Evolutionary conservation across 2,888 invertebrate genomes (phyloP).

Genomic region (Pseudococcus viburni): DNA sequence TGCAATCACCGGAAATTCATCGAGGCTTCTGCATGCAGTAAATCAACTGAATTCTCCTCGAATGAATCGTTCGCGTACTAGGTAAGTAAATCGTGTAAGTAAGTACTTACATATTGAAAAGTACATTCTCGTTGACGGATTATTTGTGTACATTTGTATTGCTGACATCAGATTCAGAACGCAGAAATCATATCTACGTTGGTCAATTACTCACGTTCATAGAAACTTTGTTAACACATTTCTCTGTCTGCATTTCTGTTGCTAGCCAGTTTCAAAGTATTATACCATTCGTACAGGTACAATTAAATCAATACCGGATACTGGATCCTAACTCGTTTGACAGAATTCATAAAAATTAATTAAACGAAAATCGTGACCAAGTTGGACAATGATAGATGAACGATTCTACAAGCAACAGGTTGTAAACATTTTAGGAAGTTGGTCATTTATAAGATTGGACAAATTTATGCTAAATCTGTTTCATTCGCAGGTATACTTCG

Average conservation of each 20-base stretch:
- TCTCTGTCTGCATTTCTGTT: neutral
- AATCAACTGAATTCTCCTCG: too few species aligned
- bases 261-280: neutral
- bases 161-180: too few species aligned
- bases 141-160: too few species aligned
- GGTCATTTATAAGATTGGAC: neutral
- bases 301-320: neutral
- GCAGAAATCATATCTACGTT: too few species aligned
- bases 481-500: neutral
- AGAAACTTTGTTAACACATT: too few species aligned
- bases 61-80: too few species aligned
- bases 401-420: neutral
- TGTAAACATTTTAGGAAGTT: neutral
- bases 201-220: too few species aligned
- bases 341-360: neutral
- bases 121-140: too few species aligned
- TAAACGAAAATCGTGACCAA: neutral
- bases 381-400: neutral
- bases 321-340: neutral
- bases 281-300: neutral
- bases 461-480: conserved; percentile 10
- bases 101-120: too few species aligned
- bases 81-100: too few species aligned
- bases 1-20: too few species aligned
- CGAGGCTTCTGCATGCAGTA: too few species aligned